Base-by-base conservation (phyloP, 92 coral and sea anemone species). In the Scolanthus callimorphus region DNA sequence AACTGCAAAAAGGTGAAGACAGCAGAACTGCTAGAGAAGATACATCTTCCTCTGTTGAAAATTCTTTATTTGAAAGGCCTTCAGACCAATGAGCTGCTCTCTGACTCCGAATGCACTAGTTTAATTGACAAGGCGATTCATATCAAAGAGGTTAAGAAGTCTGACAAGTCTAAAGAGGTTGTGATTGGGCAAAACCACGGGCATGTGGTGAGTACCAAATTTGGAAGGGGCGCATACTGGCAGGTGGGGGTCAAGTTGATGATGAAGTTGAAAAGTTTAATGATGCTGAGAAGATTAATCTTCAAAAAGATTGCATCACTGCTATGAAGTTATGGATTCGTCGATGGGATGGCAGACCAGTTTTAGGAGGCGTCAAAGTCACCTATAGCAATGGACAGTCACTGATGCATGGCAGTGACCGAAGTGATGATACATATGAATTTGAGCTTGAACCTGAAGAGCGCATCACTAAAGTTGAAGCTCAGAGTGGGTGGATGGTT, bases 291-390 rank as follows among this genome's bases (percentile, higher is more conserved):
- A 43, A 24, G 10, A 67, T 67, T 52, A 2, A 44, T 44, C 22
- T 23, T 12, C 23, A 61, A 15, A 63, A 70, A 13, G 59, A 64
- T 9, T 86, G 17, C 31, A 45, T 90, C 3, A 70, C 74, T 20
- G 97, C 95, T 4, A 91, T 91, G 91, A 79, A 91, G 62, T 38
- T 91, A 3, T 86, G 97, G 97, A 82, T 87, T 27, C 85, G 97
- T 10, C 56, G 52, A 8, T 91, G 97, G 95, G 90, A 87, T 65
- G 87, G 91, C 9, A 67, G 73, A 44, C 78, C 85, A 45, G 97
- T 91, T 11, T 60, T 91, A 34, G 97, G 95, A 21, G 97, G 95
- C 20, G 49, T 91, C 3, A 78, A 79, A 60, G 67, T 83, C 22
- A 67, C 51, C 45, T 91, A 86, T 61, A 83, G 73, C 34, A 78